phyloP scores from a whole-genome alignment of 2,797 vertebrate genomes.

The Acanthiza pusilla region DNA sequence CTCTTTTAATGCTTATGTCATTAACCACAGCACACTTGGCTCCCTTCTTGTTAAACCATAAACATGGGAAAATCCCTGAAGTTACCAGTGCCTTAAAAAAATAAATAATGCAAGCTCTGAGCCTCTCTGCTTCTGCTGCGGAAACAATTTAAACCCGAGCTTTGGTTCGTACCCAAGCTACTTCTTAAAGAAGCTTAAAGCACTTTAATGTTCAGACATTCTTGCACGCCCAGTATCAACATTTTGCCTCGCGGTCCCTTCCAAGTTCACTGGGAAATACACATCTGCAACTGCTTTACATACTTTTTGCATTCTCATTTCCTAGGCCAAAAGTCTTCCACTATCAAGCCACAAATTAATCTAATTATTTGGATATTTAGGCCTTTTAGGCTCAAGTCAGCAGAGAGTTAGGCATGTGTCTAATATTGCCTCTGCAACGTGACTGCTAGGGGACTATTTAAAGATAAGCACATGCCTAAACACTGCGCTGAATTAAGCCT shows the following conservation, averaged over 20 bases:
- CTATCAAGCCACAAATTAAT: slow-evolving; percentile 42
- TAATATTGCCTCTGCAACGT: background rate
- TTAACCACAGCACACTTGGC: background rate
- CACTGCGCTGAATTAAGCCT: background rate
- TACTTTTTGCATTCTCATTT: slow-evolving; percentile 15
- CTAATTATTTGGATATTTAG: slow-evolving; percentile 40
- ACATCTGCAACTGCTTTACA: slow-evolving; percentile 44
- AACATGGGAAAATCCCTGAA: slow-evolving; percentile 27
- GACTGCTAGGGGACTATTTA: slow-evolving; percentile 16
- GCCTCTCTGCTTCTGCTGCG: background rate
- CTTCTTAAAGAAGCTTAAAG: slow-evolving; percentile 24
- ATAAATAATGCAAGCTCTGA: background rate
- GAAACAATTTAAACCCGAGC: background rate
- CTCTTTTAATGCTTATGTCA: background rate
- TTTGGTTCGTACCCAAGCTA: slow-evolving; percentile 18
- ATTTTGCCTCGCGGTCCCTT: background rate
- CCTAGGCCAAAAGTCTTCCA: slow-evolving; percentile 36
- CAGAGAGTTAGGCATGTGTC: slow-evolving; percentile 21
- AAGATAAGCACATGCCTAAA: slow-evolving; percentile 15
- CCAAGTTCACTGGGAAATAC: background rate
- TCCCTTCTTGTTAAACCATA: background rate
- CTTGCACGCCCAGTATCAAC: background rate
- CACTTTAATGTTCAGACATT: background rate
- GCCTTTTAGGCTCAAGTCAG: background rate
- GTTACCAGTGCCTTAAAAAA: slow-evolving; percentile 4